Evolutionary conservation across 2,888 invertebrate species (phyloP), one percentile per base, ranked within the genome.

Genomic region (Lasioglossum malachurum): DNA sequence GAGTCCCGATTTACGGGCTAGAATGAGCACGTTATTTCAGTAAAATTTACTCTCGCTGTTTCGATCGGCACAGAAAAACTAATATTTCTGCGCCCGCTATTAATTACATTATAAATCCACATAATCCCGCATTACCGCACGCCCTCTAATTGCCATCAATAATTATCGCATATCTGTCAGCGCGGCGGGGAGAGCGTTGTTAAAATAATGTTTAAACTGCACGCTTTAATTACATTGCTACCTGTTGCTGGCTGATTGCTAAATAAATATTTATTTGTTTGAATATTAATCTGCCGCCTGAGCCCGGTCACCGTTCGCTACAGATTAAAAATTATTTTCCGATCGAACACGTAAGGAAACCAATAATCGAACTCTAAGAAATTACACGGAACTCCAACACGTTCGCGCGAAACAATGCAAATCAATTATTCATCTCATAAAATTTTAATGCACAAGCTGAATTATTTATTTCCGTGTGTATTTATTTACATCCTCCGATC

Each of bases 211-310:
- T 91, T 91, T 91, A 91, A 91, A 91, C 89, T 88, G 91, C 83
- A 82, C 89, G 89, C 84, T 91, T 91, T 91, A 91, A 91, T 91
- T 89, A 91, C 91, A 89, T 89, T 89, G 82, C 91, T 91, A 91
- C 91, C 91, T 91, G 91, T 91, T 91, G 91, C 91, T 91, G 91
- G 78, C 84, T 91, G 91, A 91, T 91, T 89, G 91, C 88, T 91
- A 91, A 91, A 91, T 91, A 91, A 91, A 91, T 91, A 91, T 91
- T 91, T 91, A 91, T 91, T 91, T 91, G 89, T 89, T 91, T 88
- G 89, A 91, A 91, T 91, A 91, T 91, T 91, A 91, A 91, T 91
- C 87, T 73, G 76, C 80, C 75, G 38, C 75, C 81, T 69, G 73
- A 73, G 84, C 73, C 72, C 82, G 53, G 69, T 77, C 80, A 77